Evolutionary conservation across 1,140 invertebrate genomes (phyloP), one percentile per base, ranked within the genome.

Genomic region (Magallana ariakensis): DNA sequence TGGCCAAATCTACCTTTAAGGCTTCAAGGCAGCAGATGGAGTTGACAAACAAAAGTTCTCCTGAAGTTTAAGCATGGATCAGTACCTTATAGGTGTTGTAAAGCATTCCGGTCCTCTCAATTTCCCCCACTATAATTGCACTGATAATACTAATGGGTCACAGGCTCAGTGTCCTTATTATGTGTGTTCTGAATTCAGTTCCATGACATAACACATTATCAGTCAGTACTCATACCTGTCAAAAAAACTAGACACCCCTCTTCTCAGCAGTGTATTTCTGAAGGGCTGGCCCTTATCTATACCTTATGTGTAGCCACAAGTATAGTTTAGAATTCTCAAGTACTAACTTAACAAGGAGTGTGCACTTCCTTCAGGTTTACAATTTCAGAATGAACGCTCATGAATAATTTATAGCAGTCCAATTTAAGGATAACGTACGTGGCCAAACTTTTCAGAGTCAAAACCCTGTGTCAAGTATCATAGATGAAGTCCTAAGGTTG

Each of bases 391-490:
- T 26, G 19, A 26, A 26, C 22, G 33, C 66, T 75, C 66, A 75
- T 75, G 66, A 75, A 75, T 75, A 33, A 75, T 75, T 75, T 75
- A 75, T 75, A 75, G 66, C 66, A 26, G 66, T 75, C 66, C 66
- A 75, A 75, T 75, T 75, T 75, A 7, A 26, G 22, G 66, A 75
- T 22, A 70, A 70, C 33, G 33, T 46, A 46, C 5, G 33, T 75
- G 15, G 22, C 19, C 66, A 26, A 26, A 75, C 66, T 75, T 46
- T 22, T 75, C 22, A 75, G 66, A 75, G 11, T 75, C 66, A 19
- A 75, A 75, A 75, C 22, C 33, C 33, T 26, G 13, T 15, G 66
- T 75, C 66, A 33, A 75, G 26, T 75, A 26, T 19, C 33, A 75
- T 26, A 11, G 22, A 75, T 19, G 66, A 13, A 70, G 11, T 70